Evolutionary conservation across 2,797 vertebrate genomes (phyloP), one percentile per base, ranked within the genome.

Genomic region (Labeo calbasu): DNA sequence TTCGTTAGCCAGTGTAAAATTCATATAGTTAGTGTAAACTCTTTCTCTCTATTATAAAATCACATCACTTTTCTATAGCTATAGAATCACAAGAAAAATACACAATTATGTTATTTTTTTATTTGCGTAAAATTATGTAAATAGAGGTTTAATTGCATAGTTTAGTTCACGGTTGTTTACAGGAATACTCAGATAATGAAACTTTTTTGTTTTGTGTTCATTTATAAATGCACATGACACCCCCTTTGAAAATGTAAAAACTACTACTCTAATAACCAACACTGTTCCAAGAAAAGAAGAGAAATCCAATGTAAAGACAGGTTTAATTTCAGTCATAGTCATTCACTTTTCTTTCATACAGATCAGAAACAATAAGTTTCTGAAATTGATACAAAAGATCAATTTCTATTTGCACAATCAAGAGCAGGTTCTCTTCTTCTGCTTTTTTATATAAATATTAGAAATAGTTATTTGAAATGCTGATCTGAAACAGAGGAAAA

Each of bases 311-410:
- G 25, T 28, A 50, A 72, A 4, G 15, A 51, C 23, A 51, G 2
- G n/a, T 23, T 51, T 10, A 11, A 6, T 69, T 40, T 28, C 14
- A 71, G 13, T 36, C 11, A 13, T 19, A 75, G 12, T 55, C 21
- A 19, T 14, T 73, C 71, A 53, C 71, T 19, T 73, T 73, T 75
- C 11, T 36, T 75, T 36, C 51, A n/a, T n/a, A n/a, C 5, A 53
- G 10, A 36, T 55, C 25, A 55, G 32, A 17, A 51, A 28, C n/a
- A 51, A 2, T 8, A 55, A 36, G 10, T 36, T n/a, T n/a, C n/a
- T n/a, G n/a, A n/a, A n/a, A n/a, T n/a, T n/a, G n/a, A n/a, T n/a
- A n/a, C 2, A 43, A 40, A 55, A 14, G 12, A 76, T 57, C 7
- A 0, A 15, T n/a, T 43, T 77, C 7, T 23, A 77, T 17, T 10